Base-by-base conservation (phyloP, 1,140 invertebrate genomes). In the Brachionus plicatilis region DNA sequence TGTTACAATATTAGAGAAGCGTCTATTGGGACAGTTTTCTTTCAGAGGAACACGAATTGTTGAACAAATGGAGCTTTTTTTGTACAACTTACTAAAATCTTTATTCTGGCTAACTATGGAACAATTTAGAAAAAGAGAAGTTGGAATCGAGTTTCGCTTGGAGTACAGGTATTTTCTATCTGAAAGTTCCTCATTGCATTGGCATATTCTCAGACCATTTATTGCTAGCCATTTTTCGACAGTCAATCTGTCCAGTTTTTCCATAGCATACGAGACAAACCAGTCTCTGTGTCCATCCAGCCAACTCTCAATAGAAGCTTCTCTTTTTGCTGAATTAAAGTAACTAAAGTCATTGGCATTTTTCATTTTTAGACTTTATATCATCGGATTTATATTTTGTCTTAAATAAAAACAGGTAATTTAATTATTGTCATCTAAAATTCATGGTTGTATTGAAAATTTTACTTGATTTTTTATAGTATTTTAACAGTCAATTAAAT, bases 141-240 rank as follows among this genome's bases (percentile, higher is more conserved):
- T 27, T 27, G 72, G 72, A 27, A 76, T 76, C 7, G 72, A 76
- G 27, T 76, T 76, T 50, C 72, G 43, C 29, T 76, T 76, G 1
- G 37, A n/a, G 17, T 72, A 41, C 20, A 43, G 17, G 20, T 43
- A 72, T 72, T 11, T 41, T 43, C 41, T 11, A 8, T 43, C 68
- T 0, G 68, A 20, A 17, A 8, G 14, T 6, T 72, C 68, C 8
- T 76, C 27, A 12, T 47, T 76, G 33, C 72, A 76, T 76, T 27
- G 43, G 24, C 72, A 76, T 70, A 76, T 50, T 83, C 27, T 84
- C 75, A 89, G 90, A 6, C 90, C 90, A 85, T 90, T 89, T 0
- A 87, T 83, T 7, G 88, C 86, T 0, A 90, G 86, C 90, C 90
- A 90, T 33, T 87, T 87, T 85, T 90, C 90, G 47, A 90, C 87